Evolutionary conservation across 2,888 invertebrate genomes (phyloP), one percentile per base, ranked within the genome.

Genomic region (Callyntrura sp.): DNA sequence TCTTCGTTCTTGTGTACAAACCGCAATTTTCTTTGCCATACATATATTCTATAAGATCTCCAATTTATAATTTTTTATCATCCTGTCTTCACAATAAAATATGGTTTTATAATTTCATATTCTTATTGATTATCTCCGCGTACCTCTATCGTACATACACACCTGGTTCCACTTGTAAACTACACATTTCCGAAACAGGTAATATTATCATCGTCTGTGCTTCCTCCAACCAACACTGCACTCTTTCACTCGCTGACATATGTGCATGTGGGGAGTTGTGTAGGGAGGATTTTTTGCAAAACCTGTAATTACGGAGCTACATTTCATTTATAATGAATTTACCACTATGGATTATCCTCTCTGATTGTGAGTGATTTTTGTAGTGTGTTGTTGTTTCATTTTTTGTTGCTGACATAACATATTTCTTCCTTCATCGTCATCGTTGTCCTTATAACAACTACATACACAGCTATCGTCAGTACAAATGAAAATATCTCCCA

Each of bases 231-330:
- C 51, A 51, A 51, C 62, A 6, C 62, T 62, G 8, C 62, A 62
- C 62, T 62, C 62, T 62, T 11, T 8, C 12, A 0, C 57, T n/a
- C n/a, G 12, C 14, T 68, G 65, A 65, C 65, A 65, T 6, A 35
- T 35, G 35, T 35, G 35, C 35, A 35, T 35, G 35, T 35, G 35
- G 35, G 28, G 35, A 68, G 45, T 73, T 70, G 8, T 12, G 23
- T 20, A 45, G 45, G 17, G 17, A 48, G 20, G 48, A 20, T 48
- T 45, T 23, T 68, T 23, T 68, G 55, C 35, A 43, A 60, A 78
- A 11, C 86, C 86, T 86, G 68, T 79, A 86, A 86, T 86, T 86
- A 86, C 35, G 51, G 76, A 20, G 51, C 51, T 68, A 51, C 79
- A 86, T 86, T 85, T 68, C 79, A 35, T 86, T 79, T 86, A 73